Conservation (phyloP, 1,140 invertebrate genomes). For the Mylabris phalerata region DNA sequence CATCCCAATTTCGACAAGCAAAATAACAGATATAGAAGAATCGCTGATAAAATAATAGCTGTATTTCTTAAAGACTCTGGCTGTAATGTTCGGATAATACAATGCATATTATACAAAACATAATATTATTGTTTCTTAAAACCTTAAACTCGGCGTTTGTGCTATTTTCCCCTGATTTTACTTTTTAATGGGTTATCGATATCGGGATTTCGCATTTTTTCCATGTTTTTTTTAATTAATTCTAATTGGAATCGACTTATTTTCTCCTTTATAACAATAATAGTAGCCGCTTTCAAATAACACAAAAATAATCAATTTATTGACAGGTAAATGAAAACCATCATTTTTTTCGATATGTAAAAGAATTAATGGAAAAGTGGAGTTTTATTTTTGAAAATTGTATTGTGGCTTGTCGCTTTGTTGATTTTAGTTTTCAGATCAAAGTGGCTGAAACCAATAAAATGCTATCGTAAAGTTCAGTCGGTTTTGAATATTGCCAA, state of each 20-base stretch:
- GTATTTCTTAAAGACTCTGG: constrained; percentile 26
- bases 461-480: too few relatives aligned
- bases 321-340: too few relatives aligned
- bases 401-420: neutral
- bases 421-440: neutral
- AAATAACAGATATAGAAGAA: constrained; percentile 7
- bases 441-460: too few relatives aligned
- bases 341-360: too few relatives aligned
- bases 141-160: constrained; percentile 33
- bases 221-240: too few relatives aligned
- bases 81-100: constrained; percentile 36
- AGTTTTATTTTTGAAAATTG: neutral
- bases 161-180: constrained; percentile 25
- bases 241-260: too few relatives aligned
- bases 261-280: too few relatives aligned
- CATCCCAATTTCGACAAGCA: too few relatives aligned
- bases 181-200: constrained; percentile 22
- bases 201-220: constrained; percentile 3
- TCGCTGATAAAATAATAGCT: constrained; percentile 20
- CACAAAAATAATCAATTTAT: too few relatives aligned
- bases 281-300: too few relatives aligned
- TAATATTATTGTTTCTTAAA: constrained; percentile 42
- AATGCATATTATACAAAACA: constrained; percentile 40
- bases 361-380: too few relatives aligned
- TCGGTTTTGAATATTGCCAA: too few relatives aligned